A percentile compares a stretch with the other conserved stretches of the same genome.
These are phyloP conservation scores for Tragelaphus imberbis DNA, from an alignment of 2,113 vertebrate species.

Conservation along the genomic window DNA sequence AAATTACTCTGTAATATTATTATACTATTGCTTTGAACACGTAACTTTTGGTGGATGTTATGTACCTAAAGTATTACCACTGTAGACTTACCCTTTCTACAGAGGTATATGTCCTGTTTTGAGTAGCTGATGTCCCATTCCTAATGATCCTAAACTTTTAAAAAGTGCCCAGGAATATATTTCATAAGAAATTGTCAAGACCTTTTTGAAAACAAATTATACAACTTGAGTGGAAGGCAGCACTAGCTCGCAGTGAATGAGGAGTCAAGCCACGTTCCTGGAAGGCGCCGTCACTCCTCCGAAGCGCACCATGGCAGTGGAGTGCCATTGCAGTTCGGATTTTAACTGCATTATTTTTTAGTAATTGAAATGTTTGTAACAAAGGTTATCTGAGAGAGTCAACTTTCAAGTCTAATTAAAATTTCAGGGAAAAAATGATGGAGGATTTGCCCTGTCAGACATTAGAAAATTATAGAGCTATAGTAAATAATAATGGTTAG, in stretches of 20 bases:
- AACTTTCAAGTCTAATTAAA: not conserved
- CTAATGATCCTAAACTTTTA: not conserved
- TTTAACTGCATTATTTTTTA: not conserved
- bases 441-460: not conserved
- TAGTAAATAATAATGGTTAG: not conserved
- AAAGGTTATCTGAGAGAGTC: not conserved
- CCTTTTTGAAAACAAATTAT: not conserved
- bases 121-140: not conserved
- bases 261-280: not conserved
- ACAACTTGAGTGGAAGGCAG: not conserved
- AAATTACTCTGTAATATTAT: not conserved
- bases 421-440: not conserved
- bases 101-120: not conserved
- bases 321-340: not conserved
- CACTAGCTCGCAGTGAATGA: not conserved
- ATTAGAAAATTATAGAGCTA: not conserved
- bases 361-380: not conserved
- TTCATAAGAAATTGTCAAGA: not conserved
- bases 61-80: not conserved
- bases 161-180: not conserved
- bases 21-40: not conserved
- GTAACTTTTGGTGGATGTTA: not conserved
- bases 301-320: not conserved
- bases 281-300: not conserved
- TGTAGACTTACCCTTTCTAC: not conserved